Evolutionary conservation across 2,888 invertebrate genomes (phyloP).

Genomic region (Nomada hirtipes): DNA sequence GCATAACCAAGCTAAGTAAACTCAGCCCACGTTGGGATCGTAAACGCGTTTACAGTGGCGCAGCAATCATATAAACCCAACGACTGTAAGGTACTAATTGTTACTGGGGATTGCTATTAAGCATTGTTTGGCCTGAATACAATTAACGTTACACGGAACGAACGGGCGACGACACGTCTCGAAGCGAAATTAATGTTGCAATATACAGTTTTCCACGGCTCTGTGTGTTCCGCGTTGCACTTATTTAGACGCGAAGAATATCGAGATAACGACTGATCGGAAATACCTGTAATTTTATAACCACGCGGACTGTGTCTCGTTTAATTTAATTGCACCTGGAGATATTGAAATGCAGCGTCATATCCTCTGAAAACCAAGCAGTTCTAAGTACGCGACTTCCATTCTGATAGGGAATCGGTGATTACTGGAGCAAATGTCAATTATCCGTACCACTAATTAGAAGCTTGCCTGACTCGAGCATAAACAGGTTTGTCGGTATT

Average conservation of each 20-base stretch:
- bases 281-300: conserved; percentile 14
- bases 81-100: conserved; percentile 41
- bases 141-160: not conserved
- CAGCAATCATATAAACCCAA: conserved; percentile 40
- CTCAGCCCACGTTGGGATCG: conserved; percentile 65
- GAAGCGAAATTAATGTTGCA: not conserved
- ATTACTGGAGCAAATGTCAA: conserved; percentile 43
- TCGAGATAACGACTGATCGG: not conserved
- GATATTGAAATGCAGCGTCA: conserved; percentile 30
- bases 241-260: conserved; percentile 6
- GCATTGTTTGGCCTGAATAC: conserved; percentile 5
- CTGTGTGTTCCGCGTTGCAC: not conserved
- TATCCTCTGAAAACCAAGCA: conserved; percentile 15
- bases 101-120: not conserved
- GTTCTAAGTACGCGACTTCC: not conserved
- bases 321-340: conserved; percentile 24
- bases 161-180: not conserved
- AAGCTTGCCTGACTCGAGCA: conserved; percentile 11
- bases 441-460: conserved; percentile 49
- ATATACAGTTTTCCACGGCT: not conserved
- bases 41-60: conserved; percentile 66
- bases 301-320: not conserved
- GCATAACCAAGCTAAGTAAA: conserved; percentile 70
- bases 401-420: conserved; percentile 25
- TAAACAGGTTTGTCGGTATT: conserved; percentile 45